phyloP scores from a whole-genome alignment of 1,140 invertebrate genomes.

The Cheumatopsyche charites region DNA sequence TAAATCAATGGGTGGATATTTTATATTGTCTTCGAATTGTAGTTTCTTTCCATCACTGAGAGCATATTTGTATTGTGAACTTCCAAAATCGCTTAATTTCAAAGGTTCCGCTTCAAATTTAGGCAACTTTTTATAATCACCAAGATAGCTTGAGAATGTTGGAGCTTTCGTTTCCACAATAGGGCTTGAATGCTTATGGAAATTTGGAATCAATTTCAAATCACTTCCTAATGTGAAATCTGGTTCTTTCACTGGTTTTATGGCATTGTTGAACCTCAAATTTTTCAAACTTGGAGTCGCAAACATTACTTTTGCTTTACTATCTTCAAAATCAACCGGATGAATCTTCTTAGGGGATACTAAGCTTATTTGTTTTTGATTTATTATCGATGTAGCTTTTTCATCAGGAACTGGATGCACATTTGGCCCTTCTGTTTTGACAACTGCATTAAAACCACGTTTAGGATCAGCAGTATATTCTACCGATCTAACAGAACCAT shows the following conservation, averaged over 20 bases:
- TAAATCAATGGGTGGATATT: conserved; percentile 23
- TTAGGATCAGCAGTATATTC: conserved; percentile 68
- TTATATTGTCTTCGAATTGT: conserved; percentile 28
- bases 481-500: conserved; percentile 63
- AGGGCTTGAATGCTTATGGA: conserved; percentile 22
- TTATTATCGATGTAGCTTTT: conserved; percentile 54
- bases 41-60: conserved; percentile 16
- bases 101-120: conserved; percentile 30
- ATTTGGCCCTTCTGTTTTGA: conserved; percentile 64
- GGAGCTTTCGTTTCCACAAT: background rate
- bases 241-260: conserved; percentile 32
- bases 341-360: conserved; percentile 21
- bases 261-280: conserved; percentile 23
- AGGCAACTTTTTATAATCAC: conserved; percentile 29
- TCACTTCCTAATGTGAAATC: conserved; percentile 27
- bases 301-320: conserved; percentile 38
- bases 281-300: conserved; percentile 42
- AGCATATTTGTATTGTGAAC: background rate
- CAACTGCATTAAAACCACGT: conserved; percentile 70
- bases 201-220: conserved; percentile 33
- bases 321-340: conserved; percentile 12
- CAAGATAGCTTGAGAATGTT: conserved; percentile 13
- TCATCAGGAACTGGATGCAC: conserved; percentile 71
- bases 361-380: conserved; percentile 33
- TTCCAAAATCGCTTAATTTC: conserved; percentile 35